phyloP scores from a whole-genome alignment of 2,888 invertebrate genomes.

The Campoplex nolae region DNA sequence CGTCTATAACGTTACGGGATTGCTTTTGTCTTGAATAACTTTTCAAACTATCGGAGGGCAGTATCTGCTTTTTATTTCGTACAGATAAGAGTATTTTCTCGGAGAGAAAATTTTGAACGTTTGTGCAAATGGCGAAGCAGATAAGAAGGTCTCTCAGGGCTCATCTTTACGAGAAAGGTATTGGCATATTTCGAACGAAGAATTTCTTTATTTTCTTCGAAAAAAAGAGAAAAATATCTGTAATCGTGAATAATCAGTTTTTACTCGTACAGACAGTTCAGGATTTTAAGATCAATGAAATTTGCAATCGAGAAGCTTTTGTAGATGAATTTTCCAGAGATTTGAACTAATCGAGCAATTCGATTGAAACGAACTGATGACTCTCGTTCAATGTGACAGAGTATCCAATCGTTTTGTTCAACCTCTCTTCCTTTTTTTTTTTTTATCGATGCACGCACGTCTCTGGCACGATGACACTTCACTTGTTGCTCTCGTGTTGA shows the following conservation, averaged over 20 bases:
- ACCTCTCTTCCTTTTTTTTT: neutral
- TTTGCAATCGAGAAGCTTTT: neutral
- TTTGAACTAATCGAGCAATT: neutral
- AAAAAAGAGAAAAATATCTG: neutral
- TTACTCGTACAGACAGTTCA: neutral
- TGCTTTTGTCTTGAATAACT: neutral
- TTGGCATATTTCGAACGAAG: neutral
- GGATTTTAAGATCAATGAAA: neutral
- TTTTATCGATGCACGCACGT: slow-evolving; percentile 8
- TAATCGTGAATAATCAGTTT: too few species aligned
- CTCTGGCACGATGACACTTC: slow-evolving; percentile 21
- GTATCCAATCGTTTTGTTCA: neutral
- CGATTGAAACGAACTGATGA: neutral
- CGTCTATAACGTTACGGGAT: neutral
- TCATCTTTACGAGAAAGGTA: neutral
- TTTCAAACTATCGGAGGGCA: neutral
- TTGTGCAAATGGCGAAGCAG: neutral
- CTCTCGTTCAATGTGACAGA: neutral
- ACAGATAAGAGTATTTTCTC: neutral
- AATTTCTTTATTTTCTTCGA: neutral
- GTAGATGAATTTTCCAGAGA: neutral
- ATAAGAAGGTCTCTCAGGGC: neutral
- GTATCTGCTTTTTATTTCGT: neutral
- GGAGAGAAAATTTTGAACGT: neutral
- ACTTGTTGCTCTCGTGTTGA: slow-evolving; percentile 51